phyloP scores from a whole-genome alignment of 92 coral and sea anemone genomes.

The Siderastrea radians region DNA sequence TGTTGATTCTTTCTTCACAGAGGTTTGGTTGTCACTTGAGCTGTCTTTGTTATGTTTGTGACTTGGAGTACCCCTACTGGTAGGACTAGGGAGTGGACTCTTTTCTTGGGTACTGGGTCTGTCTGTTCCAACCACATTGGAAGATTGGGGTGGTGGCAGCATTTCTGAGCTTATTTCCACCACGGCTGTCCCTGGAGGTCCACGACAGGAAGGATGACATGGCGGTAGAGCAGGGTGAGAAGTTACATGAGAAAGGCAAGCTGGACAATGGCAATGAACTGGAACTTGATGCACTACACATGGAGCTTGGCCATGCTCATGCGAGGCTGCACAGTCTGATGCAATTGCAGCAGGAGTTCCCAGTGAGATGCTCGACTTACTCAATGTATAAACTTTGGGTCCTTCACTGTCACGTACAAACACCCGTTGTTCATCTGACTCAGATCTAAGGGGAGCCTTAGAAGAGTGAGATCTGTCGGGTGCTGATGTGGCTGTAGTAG shows the following conservation, averaged over 20 bases:
- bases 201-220: conserved; percentile 27
- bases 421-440: conserved; percentile 56
- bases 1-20: conserved; percentile 56
- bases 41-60: conserved; percentile 15
- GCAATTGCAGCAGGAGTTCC: conserved; percentile 11
- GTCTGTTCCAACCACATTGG: not conserved
- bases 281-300: conserved; percentile 37
- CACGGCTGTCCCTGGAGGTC: conserved; percentile 11
- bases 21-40: conserved; percentile 8
- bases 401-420: conserved; percentile 72
- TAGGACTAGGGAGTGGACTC: not conserved
- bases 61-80: not conserved
- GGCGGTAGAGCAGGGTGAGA: conserved; percentile 15
- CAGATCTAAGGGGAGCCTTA: not conserved
- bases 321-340: conserved; percentile 32
- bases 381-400: conserved; percentile 57
- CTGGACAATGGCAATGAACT: conserved; percentile 43
- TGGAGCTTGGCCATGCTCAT: conserved; percentile 29
- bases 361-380: conserved; percentile 42
- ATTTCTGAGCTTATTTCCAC: conserved; percentile 32
- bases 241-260: conserved; percentile 27
- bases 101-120: conserved; percentile 5
- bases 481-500: conserved; percentile 2
- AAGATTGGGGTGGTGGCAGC: conserved; percentile 17
- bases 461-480: not conserved